These are phyloP conservation scores for Gorsachius goisagi DNA, from an alignment of 2,113 vertebrate genomes.

Conservation along the genomic window DNA sequence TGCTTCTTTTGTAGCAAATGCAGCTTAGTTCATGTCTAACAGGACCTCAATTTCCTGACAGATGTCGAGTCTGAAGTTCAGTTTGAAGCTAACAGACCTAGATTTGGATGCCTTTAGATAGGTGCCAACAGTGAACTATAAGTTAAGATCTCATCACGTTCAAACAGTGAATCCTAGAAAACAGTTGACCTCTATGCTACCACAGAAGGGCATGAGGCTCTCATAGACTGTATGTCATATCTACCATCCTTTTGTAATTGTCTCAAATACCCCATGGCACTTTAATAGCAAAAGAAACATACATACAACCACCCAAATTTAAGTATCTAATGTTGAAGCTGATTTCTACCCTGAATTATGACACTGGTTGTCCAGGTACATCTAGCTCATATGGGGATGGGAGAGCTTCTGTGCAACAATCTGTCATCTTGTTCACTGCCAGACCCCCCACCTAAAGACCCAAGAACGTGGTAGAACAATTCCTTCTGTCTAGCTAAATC, in stretches of 20 bases:
- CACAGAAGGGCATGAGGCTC: background rate
- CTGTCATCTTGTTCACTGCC: background rate
- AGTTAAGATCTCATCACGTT: background rate
- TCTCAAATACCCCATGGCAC: background rate
- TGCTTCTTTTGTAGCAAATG: background rate
- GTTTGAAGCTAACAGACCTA: background rate
- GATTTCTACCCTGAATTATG: background rate
- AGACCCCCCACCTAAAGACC: background rate
- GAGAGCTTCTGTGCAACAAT: background rate
- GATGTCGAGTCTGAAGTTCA: background rate
- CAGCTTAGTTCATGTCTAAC: background rate
- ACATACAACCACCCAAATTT: background rate
- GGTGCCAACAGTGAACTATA: background rate
- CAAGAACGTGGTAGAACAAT: background rate
- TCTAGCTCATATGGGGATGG: background rate
- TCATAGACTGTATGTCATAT: background rate
- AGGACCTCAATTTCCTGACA: background rate
- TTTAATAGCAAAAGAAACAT: background rate
- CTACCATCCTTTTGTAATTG: background rate
- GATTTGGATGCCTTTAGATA: background rate
- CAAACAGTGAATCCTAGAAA: background rate
- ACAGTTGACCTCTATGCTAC: fast-evolving
- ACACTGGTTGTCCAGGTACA: background rate
- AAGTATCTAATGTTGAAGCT: background rate
- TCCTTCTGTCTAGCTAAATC: background rate